These are phyloP conservation scores for Formica exsecta DNA, from an alignment of 1,140 invertebrate species.

Conservation along the genomic window DNA sequence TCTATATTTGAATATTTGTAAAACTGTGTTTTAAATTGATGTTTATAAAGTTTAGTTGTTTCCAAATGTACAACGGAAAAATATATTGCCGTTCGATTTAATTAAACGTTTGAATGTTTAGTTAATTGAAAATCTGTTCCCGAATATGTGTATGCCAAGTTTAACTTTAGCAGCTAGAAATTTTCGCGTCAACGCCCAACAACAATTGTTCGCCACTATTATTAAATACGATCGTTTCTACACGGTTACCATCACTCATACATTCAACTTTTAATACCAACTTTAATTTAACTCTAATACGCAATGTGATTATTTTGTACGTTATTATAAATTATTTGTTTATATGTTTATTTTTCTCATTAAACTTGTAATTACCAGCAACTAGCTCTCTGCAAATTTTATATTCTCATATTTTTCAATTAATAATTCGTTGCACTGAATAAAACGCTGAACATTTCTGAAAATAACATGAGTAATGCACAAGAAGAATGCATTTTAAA, in stretches of 20 bases:
- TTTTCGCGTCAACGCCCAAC: constrained; percentile 42
- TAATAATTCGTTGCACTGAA: constrained; percentile 8
- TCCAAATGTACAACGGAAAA: constrained; percentile 20
- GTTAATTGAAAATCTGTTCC: constrained; percentile 54
- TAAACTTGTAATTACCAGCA: neutral
- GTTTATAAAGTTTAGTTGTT: constrained; percentile 5
- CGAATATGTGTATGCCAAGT: constrained; percentile 34
- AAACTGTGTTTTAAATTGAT: neutral
- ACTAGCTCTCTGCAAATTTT: neutral
- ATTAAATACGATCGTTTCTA: constrained; percentile 55
- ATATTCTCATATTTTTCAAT: constrained; percentile 37
- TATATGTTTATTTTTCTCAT: constrained; percentile 17
- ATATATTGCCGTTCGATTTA: constrained; percentile 32
- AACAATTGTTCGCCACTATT: constrained; percentile 55
- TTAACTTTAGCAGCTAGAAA: constrained; percentile 52
- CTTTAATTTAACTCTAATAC: constrained; percentile 40
- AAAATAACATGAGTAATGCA: neutral
- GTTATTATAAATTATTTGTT: constrained; percentile 3
- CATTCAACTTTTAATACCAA: constrained; percentile 29
- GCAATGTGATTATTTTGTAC: neutral
- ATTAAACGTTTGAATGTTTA: constrained; percentile 47
- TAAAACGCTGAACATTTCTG: neutral
- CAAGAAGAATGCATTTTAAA: constrained; percentile 8
- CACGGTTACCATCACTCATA: constrained; percentile 11
- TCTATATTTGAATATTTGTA: constrained; percentile 1